Evolutionary conservation across 2,113 vertebrate species (phyloP).

Genomic region (Leptobrachium leishanense): DNA sequence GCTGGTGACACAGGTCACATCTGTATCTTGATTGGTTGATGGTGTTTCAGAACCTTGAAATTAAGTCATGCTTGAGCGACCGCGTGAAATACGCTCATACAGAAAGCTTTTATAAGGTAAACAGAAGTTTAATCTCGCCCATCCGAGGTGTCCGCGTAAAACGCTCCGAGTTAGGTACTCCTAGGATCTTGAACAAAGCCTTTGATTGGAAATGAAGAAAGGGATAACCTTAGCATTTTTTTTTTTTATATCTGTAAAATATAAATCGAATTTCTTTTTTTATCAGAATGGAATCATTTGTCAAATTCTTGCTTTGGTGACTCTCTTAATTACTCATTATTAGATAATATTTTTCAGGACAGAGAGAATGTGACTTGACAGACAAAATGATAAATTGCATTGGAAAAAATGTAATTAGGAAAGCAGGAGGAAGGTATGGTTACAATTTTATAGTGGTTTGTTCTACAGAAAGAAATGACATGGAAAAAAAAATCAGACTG

Average conservation of each 20-base stretch:
- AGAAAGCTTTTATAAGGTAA: slow-evolving; percentile 24
- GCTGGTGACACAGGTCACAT: slow-evolving; percentile 24
- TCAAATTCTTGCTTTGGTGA: slow-evolving; percentile 10
- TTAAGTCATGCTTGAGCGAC: slow-evolving; percentile 45
- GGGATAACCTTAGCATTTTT: slow-evolving; percentile 44
- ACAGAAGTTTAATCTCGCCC: slow-evolving; percentile 42
- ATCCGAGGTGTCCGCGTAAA: slow-evolving; percentile 38
- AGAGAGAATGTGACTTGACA: slow-evolving; percentile 7
- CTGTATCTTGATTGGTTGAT: slow-evolving; percentile 29
- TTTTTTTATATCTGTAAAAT: slow-evolving; percentile 52
- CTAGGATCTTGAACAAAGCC: slow-evolving; percentile 39
- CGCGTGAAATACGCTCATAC: slow-evolving; percentile 35
- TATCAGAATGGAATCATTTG: slow-evolving; percentile 29
- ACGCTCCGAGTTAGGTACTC: slow-evolving; percentile 10
- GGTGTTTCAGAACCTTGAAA: slow-evolving; percentile 38
- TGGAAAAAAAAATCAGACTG: too few relatives aligned
- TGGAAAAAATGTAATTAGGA: neutral
- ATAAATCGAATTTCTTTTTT: slow-evolving; percentile 56
- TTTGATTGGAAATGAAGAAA: slow-evolving; percentile 51
- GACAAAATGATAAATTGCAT: neutral
- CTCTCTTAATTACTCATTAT: slow-evolving; percentile 27
- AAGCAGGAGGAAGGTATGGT: neutral
- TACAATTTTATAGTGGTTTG: neutral
- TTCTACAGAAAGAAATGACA: neutral
- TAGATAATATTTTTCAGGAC: slow-evolving; percentile 5